Base-by-base conservation (phyloP, 2,113 vertebrate genomes). In the Brachionichthys hirsutus region DNA sequence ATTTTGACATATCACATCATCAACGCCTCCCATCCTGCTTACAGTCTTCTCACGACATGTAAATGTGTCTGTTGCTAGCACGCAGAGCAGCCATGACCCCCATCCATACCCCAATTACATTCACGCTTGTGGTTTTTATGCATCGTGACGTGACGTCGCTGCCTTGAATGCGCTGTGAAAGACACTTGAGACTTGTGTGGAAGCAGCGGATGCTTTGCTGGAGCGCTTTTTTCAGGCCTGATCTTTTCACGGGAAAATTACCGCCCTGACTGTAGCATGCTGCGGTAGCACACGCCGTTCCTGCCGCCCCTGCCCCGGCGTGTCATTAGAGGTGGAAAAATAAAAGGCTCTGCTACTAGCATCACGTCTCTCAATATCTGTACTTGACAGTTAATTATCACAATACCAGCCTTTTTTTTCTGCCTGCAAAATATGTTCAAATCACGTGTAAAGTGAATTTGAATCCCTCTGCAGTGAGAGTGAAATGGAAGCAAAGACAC, bases 371-470 rank as follows among this genome's bases (percentile, higher is more conserved):
- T 70, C 54, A 61, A 63, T 69, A 22, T 65, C 19, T 48, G 19
- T 73, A 78, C 56, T 50, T 79, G 75, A 76, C 63, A 59, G 35
- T 79, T 78, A 44, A 50, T 72, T 50, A 73, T 81, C 63, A 61
- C 3, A 30, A 13, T 6, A 52, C 34, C 30, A 30, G 8, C 20
- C 46, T 42, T 13, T 60, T 35, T 50, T 50, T 61, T 48, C 43
- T 40, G 34, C 53, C 54, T 47, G 47, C 50, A 67, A 70, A 80
- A 81, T 75, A 73, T 74, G 51, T 56, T 71, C 78, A 72, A 67
- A 67, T 56, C 66, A 42, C 52, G 40, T 66, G 63, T 76, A 54
- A 73, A 80, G 84, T 80, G 41, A 1, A 76, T 70, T 74, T 77
- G 62, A 61, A 22, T 41, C 56, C 68, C 11, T 3, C 36, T 58